Conservation (phyloP, 2,888 invertebrate species). For the Serripes groenlandicus region DNA sequence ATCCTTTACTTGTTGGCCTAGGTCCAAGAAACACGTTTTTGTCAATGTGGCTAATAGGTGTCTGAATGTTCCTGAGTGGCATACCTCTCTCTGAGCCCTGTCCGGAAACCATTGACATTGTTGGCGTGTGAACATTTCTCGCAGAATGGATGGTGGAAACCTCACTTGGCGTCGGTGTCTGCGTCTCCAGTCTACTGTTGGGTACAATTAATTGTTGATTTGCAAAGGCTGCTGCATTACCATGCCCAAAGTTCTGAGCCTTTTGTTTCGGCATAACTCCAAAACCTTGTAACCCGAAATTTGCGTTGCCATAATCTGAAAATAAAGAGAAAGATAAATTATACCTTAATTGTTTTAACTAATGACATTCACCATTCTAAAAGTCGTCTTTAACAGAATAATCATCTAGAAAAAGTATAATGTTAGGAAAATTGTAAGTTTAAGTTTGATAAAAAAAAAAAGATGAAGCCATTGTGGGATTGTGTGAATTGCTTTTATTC, state of each 20-base stretch:
- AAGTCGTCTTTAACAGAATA: too few species aligned
- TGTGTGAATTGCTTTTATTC: too few species aligned
- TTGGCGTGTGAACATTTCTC: constrained; percentile 72
- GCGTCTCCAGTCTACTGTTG: constrained; percentile 75
- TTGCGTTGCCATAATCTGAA: constrained; percentile 49
- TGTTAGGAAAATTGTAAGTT: too few species aligned
- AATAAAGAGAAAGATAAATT: too few species aligned
- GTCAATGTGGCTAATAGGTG: constrained; percentile 73
- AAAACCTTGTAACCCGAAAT: constrained; percentile 56
- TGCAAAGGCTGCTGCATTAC: constrained; percentile 59
- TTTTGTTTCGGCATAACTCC: constrained; percentile 59
- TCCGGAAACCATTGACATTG: constrained; percentile 65
- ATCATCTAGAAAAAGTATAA: too few species aligned
- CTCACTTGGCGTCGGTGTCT: constrained; percentile 83
- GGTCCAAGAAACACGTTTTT: constrained; percentile 81
- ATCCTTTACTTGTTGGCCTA: constrained; percentile 74
- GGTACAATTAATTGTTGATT: constrained; percentile 72
- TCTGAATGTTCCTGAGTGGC: constrained; percentile 62
- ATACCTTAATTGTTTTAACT: too few species aligned
- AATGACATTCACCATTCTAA: too few species aligned
- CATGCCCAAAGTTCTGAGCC: constrained; percentile 63
- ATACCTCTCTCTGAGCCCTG: constrained; percentile 70
- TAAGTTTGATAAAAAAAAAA: too few species aligned
- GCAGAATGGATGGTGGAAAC: constrained; percentile 79
- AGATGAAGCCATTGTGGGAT: too few species aligned